Conservation (phyloP, 2,113 vertebrate genomes). For the Urocitellus parryii region DNA sequence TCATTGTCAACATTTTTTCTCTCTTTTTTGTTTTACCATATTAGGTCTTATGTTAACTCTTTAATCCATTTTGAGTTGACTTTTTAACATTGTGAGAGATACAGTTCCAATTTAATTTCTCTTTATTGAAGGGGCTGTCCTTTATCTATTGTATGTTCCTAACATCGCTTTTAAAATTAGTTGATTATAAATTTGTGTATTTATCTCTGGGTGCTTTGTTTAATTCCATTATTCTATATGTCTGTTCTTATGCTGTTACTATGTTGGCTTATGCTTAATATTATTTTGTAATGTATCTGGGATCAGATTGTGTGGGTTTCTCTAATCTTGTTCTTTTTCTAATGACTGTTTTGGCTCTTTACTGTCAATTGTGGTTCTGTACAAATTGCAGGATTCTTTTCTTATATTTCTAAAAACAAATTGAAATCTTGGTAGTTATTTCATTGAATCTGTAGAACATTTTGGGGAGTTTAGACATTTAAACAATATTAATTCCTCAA, state of each 20-base stretch:
- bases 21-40: not conserved
- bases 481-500: not conserved
- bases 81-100: not conserved
- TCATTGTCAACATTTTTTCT: not conserved
- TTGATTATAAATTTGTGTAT: not conserved
- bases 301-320: not conserved
- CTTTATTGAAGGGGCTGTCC: not conserved
- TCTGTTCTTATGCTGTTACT: not conserved
- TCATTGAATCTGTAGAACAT: not conserved
- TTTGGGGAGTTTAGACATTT: not conserved
- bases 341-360: not conserved
- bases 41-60: not conserved
- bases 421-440: not conserved
- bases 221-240: not conserved
- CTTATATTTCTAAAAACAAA: not conserved
- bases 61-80: not conserved
- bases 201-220: not conserved
- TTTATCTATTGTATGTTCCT: not conserved
- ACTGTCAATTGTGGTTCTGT: not conserved
- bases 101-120: not conserved
- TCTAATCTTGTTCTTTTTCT: not conserved
- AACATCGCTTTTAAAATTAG: not conserved
- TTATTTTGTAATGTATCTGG: not conserved
- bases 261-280: not conserved
- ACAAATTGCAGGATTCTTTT: not conserved